Base-by-base conservation (phyloP, 2,888 invertebrate species). In the Camptogramma bilineatum region DNA sequence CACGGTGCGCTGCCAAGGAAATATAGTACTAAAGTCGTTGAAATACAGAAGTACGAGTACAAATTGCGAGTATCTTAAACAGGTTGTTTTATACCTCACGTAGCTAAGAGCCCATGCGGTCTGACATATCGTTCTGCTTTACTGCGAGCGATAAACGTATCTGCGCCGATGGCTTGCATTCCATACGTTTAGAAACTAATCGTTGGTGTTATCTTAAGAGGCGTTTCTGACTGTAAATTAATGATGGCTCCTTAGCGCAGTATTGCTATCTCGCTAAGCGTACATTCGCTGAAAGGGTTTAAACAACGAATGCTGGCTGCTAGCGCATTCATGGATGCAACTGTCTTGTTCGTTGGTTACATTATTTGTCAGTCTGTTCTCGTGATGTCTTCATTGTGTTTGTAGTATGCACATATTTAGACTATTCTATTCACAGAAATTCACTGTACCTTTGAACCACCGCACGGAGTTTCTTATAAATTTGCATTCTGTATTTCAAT, bases 121-220 rank as follows among this genome's bases (percentile, higher is more conserved):
- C 79, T 85, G 80, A 87, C 84, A 86, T 87, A 86, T 86, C 78
- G 81, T 79, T 75, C 76, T 82, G 80, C 80, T 86, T 89, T 87
- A 90, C 85, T 82, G 82, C 81, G 69, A 75, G 76, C 83, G 83
- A 86, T 89, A 87, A 88, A 87, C 81, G 78, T 83, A 85, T 84
- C 81, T 76, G 68, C 72, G 75, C 78, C 79, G 70, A 82, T 86
- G 62, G 66, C 72, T 73, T 66, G 67, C 68, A 71, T 62, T 66
- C 46, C 69, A 71, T 76, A 74, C 71, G 72, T 73, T 74, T 75
- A 68, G 72, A 70, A 74, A 74, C 71, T 66, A 70, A 71, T 73
- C 70, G 71, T 69, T 65, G 70, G 59, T 72, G 69, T 74, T 77
- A 78, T 77, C 76, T 74, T 75, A 72, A 66, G 64, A 75, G 72